Conservation (phyloP, 2,797 vertebrate species). For the Serranus cabrilla region DNA sequence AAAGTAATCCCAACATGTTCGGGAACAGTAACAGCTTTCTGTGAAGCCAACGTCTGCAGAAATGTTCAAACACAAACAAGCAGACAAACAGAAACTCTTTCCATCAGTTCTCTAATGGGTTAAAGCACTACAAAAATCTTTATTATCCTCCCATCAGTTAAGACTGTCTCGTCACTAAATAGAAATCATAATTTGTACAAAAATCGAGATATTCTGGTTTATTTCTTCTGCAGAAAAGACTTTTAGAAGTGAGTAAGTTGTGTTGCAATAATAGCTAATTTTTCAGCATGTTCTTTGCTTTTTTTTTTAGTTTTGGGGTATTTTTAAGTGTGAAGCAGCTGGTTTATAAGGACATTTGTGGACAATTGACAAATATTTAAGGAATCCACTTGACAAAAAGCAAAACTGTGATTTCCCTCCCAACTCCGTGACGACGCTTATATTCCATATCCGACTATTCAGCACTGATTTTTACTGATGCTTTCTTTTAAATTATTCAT, state of each 20-base stretch:
- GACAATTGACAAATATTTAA: conserved; percentile 1
- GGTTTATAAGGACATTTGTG: conserved; percentile 20
- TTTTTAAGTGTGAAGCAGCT: conserved; percentile 7
- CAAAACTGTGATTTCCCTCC: conserved; percentile 8
- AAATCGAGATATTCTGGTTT: conserved; percentile 4
- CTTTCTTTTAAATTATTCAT: conserved; percentile 39
- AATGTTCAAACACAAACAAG: conserved; percentile 8
- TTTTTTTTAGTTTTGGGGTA: background rate
- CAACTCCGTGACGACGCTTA: conserved; percentile 5
- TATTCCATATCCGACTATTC: conserved; percentile 12
- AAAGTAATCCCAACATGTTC: conserved; percentile 31
- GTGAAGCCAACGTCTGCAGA: conserved; percentile 26
- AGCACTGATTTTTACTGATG: conserved; percentile 38
- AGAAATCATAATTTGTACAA: conserved; percentile 18
- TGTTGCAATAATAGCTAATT: background rate
- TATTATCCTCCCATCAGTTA: conserved; percentile 1
- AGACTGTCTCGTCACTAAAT: conserved; percentile 15
- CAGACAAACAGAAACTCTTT: conserved; percentile 8
- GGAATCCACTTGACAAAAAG: background rate
- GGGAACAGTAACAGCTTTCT: conserved; percentile 23
- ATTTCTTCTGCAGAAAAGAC: conserved; percentile 23
- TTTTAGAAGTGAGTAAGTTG: conserved; percentile 22
- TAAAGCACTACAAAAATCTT: background rate
- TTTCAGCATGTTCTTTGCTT: conserved; percentile 1
- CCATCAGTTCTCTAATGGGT: background rate